These are phyloP conservation scores for Drosophila bocqueti DNA, from an alignment of 1,140 invertebrate genomes.

Conservation along the genomic window DNA sequence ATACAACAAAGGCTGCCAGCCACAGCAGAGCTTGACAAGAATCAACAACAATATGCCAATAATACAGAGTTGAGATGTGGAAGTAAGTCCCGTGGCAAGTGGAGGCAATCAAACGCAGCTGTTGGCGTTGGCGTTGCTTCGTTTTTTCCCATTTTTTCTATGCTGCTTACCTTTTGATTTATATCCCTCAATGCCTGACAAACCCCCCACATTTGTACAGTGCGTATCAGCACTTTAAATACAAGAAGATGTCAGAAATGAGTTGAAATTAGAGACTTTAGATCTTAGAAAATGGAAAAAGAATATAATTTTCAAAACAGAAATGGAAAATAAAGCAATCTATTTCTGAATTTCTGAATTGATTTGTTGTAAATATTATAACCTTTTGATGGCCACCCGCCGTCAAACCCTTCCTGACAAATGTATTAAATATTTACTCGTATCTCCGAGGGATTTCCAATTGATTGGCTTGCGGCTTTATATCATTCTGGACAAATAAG, in stretches of 20 bases:
- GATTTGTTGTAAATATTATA: conserved; percentile 1
- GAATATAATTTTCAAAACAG: no score
- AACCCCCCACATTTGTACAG: conserved; percentile 13
- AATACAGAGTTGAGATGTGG: conserved; percentile 18
- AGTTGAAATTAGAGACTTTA: not conserved
- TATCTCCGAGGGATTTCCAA: conserved; percentile 27
- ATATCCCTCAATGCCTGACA: conserved; percentile 22
- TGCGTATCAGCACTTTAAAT: conserved; percentile 11
- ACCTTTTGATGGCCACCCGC: conserved; percentile 2
- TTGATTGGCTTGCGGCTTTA: conserved; percentile 40
- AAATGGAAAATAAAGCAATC: not conserved
- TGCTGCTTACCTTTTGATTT: conserved; percentile 42
- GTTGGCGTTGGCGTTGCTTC: conserved; percentile 32
- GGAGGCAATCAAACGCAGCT: conserved; percentile 48
- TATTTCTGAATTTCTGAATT: not conserved
- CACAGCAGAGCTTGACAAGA: conserved; percentile 40
- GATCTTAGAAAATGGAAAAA: no score
- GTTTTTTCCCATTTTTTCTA: conserved; percentile 13
- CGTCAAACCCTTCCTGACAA: conserved; percentile 12
- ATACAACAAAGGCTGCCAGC: conserved; percentile 36
- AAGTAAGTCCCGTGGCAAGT: conserved; percentile 2
- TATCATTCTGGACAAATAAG: conserved; percentile 23
- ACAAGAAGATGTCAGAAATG: no score
- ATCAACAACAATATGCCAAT: conserved; percentile 48
- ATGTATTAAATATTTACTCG: conserved; percentile 22